Evolutionary conservation across 2,113 vertebrate species (phyloP), one percentile per base, ranked within the genome.

Genomic region (Gadus macrocephalus): DNA sequence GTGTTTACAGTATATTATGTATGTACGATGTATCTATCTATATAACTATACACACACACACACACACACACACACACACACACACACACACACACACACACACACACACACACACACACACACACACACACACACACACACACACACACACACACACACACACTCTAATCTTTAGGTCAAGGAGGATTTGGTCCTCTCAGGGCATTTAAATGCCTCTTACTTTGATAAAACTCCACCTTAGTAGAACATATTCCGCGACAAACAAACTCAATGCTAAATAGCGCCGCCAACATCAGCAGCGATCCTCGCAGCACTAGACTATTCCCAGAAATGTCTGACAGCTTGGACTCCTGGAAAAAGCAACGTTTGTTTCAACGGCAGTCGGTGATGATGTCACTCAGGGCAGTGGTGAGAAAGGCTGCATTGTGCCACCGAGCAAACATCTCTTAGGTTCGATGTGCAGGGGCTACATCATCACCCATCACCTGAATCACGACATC

Each of bases 401-500:
- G 7, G 55, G 4, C 31, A 35, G 5, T 5, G 60, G 60, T 83
- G 28, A 83, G 61, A 87, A 75, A 81, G 80, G 62, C 2, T 17
- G 74, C 68, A 81, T 78, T 87, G 83, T 85, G 25, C 38, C n/a
- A 15, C 9, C 0, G 31, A 56, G 15, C 27, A 71, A 19, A 42
- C 31, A 55, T 22, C 81, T 81, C 77, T 59, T 25, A 38, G 28
- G 25, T 75, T 49, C 55, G n/a, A 1, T 49, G 42, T 12, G 38
- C 38, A 8, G 11, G 38, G 3, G 68, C 66, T 81, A 69, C 62
- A 73, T 68, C 74, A 70, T 71, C 31, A 31, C 55, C 11, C 2
- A 74, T 81, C 79, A 85, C 70, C 70, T 80, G 78, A 81, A 80
- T 80, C 73, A 76, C 85, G 86, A 88, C 79, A 74, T 87, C 83